Base-by-base conservation (phyloP, 2,888 invertebrate genomes). In the Rotaria macrura region DNA sequence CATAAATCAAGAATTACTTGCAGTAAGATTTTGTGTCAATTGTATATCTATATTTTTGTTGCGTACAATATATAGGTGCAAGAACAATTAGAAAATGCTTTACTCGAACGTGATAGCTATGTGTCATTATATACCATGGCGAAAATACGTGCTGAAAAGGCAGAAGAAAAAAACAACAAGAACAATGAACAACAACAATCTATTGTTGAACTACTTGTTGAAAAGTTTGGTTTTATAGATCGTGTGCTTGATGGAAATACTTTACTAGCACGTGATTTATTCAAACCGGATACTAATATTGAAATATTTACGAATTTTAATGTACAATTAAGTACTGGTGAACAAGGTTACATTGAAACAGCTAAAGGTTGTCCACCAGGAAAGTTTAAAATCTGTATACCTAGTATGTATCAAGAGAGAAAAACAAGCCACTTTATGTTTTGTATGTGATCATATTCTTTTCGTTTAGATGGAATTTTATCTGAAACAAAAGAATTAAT, bases 71-170 rank as follows among this genome's bases (percentile, higher is more conserved):
- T 9, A 74, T 74, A 74, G 74, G n/a, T 79, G 79, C 79, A 79
- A 79, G 79, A 79, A 43, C 40, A 14, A 43, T n/a, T 79, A n/a
- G 79, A 79, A n/a, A 43, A 79, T 10, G 14, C 43, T 0, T n/a
- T 79, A 12, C 23, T 79, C 43, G 79, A 79, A 43, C 79, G 79
- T 12, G 79, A 79, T 43, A 43, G 25, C n/a, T 79, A 79, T 79
- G 25, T 79, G 43, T 43, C 79, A 79, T 79, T 79, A n/a, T 79
- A 79, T 43, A 79, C 79, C 43, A 79, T 79, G 79, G 25, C 40
- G 23, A 79, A 79, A 43, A 79, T 43, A 43, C 79, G 79, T 79
- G 40, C 79, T 43, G 79, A 79, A n/a, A 79, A 40, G n/a, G 40
- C 43, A 0, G 79, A 79, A 79, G 43, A 43, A n/a, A 79, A 79